These are phyloP conservation scores for Lophotis ruficrista DNA, from an alignment of 2,113 vertebrate species.

Conservation along the genomic window DNA sequence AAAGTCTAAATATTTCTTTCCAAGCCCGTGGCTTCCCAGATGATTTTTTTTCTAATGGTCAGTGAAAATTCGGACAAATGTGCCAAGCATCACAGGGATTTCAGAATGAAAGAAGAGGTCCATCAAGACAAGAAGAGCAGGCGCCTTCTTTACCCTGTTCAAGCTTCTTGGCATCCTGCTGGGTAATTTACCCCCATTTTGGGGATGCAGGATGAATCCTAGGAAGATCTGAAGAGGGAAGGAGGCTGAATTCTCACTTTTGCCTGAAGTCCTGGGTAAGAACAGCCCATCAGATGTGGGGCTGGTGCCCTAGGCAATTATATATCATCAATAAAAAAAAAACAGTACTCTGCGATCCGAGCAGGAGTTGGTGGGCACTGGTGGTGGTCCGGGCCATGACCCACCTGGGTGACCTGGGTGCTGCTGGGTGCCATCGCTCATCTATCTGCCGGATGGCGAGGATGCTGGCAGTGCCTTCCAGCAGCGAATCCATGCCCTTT, in stretches of 20 bases:
- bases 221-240: background rate
- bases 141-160: background rate
- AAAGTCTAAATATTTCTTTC: background rate
- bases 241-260: background rate
- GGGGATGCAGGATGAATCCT: background rate
- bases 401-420: background rate
- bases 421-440: background rate
- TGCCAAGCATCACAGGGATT: background rate
- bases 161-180: background rate
- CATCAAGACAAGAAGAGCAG: background rate
- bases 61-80: background rate
- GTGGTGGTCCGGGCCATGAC: fast-evolving
- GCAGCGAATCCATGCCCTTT: background rate
- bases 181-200: background rate
- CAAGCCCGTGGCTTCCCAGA: background rate
- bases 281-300: background rate
- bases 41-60: background rate
- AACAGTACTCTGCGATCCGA: fast-evolving
- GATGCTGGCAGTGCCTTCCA: background rate
- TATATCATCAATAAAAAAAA: fast-evolving
- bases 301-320: background rate
- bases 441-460: background rate
- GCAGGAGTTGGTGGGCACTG: fast-evolving
- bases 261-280: background rate
- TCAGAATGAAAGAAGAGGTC: background rate